A percentile compares a stretch with the other conserved stretches of the same genome.
Evolutionary conservation across 2,797 vertebrate species (phyloP).

Genomic region (Poecilia velifera): DNA sequence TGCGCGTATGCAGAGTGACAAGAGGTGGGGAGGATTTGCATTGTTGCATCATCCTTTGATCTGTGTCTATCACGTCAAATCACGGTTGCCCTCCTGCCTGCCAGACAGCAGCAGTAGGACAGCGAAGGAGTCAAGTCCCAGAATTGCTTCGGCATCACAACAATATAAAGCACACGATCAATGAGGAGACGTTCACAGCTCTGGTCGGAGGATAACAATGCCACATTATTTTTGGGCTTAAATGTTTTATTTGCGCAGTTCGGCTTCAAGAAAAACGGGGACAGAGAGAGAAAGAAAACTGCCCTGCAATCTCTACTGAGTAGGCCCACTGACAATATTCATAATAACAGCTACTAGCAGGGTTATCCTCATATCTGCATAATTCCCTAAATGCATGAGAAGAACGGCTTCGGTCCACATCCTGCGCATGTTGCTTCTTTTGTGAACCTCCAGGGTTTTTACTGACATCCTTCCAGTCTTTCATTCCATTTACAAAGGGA

Average conservation of each 20-base stretch:
- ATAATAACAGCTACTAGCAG: not conserved
- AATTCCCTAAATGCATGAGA: not conserved
- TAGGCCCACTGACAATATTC: not conserved
- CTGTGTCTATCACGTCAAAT: constrained; percentile 52
- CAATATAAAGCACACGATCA: constrained; percentile 7
- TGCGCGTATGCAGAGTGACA: not conserved
- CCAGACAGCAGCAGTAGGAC: constrained; percentile 43
- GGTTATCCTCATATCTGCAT: not conserved
- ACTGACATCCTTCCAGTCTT: not conserved
- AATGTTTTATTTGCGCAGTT: not conserved
- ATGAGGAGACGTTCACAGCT: not conserved
- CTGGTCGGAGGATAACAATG: not conserved
- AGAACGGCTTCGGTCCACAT: not conserved
- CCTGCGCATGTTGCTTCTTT: not conserved
- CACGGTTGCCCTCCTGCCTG: constrained; percentile 33
- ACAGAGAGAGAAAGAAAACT: not conserved
- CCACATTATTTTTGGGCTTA: not conserved
- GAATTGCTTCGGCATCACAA: constrained; percentile 7
- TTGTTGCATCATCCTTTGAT: constrained; percentile 29
- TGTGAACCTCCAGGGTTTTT: not conserved
- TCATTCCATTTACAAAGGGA: not conserved
- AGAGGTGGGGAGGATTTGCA: constrained; percentile 43
- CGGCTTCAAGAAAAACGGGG: not conserved
- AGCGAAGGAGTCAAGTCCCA: constrained; percentile 7
- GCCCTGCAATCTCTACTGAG: not conserved